Base-by-base conservation (phyloP, 2,888 invertebrate species). In the Cheilosia urbana region DNA sequence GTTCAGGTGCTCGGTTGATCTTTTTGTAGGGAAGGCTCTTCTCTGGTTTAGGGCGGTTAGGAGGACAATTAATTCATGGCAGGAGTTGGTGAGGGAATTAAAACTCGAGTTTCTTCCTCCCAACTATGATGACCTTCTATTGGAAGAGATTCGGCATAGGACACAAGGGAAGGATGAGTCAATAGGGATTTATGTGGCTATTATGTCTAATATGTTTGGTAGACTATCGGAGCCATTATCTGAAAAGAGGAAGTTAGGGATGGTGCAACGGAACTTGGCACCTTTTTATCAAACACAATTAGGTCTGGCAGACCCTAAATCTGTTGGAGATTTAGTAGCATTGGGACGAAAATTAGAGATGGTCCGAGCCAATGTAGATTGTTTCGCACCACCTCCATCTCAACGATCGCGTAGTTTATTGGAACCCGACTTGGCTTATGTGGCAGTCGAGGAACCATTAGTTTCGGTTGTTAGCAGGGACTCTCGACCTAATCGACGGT, bases 131-230 rank as follows among this genome's bases (percentile, higher is more conserved):
- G 53, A 72, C 19, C 60, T 72, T 11, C 13, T 57, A 1, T 11
- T 73, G 6, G 57, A 73, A 1, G 63, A 65, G 17, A 73, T 72
- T 4, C 42, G 30, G 11, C 34, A 47, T 19, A 55, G 63, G 45
- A 47, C 24, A 4, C 63, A 71, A 4, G 60, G 71, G 13, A 57
- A 57, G 30, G 42, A 60, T 3, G 66, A 53, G 7, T n/a, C 53
- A 0, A 51, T 66, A 2, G 66, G 40, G 1, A 27, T 51, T 3
- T 75, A 75, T 5, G 37, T 65, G 1, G 53, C 65, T 4, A 53
- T 24, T 2, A 45, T 45, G 45, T n/a, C 4, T 24, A 68, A 53
- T 13, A 45, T 76, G 51, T 68, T 68, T 15, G 2, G 51, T 0
- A 17, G 75, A 1, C 19, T 75, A 2, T 40, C 66, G 4, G 51